Conservation (phyloP, 2,888 invertebrate species). For the Rotaria macrura region DNA sequence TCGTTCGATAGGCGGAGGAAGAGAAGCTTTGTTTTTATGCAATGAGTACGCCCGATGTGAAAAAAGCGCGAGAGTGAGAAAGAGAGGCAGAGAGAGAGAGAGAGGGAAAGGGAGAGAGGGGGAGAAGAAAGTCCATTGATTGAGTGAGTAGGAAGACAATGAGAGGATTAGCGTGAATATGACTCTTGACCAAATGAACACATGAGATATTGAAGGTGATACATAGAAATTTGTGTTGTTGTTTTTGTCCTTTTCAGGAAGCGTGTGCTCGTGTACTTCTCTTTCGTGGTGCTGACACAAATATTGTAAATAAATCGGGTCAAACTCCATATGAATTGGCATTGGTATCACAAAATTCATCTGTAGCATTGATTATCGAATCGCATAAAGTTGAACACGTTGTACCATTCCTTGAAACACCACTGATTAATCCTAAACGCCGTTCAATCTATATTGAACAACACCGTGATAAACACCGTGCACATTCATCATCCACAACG, state of each 20-base stretch:
- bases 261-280: slow-evolving; percentile 69
- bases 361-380: slow-evolving; percentile 85
- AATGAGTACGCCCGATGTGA: background rate
- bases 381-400: slow-evolving; percentile 55
- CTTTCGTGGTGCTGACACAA: slow-evolving; percentile 84
- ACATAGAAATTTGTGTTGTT: no score
- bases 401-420: slow-evolving; percentile 22
- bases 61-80: no score
- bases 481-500: background rate
- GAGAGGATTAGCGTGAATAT: background rate
- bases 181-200: background rate
- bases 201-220: background rate
- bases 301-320: slow-evolving; percentile 85
- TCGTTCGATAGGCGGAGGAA: background rate
- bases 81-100: no score
- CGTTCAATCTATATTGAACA: slow-evolving; percentile 26
- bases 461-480: background rate
- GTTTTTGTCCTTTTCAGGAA: slow-evolving; percentile 47
- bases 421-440: slow-evolving; percentile 23
- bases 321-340: slow-evolving; percentile 96
- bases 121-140: background rate
- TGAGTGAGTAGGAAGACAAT: background rate
- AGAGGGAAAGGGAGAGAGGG: no score
- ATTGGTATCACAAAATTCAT: slow-evolving; percentile 86
- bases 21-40: background rate